Base-by-base conservation (phyloP, 2,797 vertebrate species). In the Poeciliopsis presidionis region DNA sequence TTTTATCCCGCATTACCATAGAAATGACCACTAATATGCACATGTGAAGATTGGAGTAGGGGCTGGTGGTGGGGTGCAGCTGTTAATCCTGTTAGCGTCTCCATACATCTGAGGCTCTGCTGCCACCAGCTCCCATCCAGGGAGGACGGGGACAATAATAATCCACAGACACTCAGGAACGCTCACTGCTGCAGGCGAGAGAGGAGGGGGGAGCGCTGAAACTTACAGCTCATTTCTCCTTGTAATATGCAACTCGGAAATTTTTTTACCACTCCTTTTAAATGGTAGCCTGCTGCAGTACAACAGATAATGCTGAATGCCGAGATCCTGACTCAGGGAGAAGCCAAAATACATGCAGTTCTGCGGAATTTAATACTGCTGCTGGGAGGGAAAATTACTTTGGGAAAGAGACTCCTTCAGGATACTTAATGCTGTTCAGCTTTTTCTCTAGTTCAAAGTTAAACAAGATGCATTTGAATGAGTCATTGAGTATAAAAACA, bases 71-170 rank as follows among this genome's bases (percentile, higher is more conserved):
- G 84, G 83, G 87, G 79, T 85, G 88, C 87, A 86, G 83, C 33
- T 89, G 87, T 87, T 94, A 95, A 95, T 95, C 93, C 92, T 90
- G 93, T 95, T 94, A 93, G 87, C 86, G 84, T 88, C 80, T 81
- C 80, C 72, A 51, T 86, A 87, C 86, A 86, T 87, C 86, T 78
- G 72, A 84, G 83, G 78, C 83, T 79, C 78, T 77, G 77, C 78
- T 81, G 87, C 87, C 81, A 89, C 85, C 78, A 85, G 81, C 85
- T 83, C 63, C 67, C 53, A 87, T 84, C 85, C 87, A 82, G 78
- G 78, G 84, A 94, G 84, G 77, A 90, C 30, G 5, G 74, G 74
- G 74, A 89, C 80, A 81, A 74, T 86, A 80, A 88, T 89, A 95
- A 92, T 72, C 78, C 80, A 91, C 87, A 88, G 80, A 90, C 85